Conservation (phyloP, 2,113 vertebrate species). For the Panurus biarmicus region DNA sequence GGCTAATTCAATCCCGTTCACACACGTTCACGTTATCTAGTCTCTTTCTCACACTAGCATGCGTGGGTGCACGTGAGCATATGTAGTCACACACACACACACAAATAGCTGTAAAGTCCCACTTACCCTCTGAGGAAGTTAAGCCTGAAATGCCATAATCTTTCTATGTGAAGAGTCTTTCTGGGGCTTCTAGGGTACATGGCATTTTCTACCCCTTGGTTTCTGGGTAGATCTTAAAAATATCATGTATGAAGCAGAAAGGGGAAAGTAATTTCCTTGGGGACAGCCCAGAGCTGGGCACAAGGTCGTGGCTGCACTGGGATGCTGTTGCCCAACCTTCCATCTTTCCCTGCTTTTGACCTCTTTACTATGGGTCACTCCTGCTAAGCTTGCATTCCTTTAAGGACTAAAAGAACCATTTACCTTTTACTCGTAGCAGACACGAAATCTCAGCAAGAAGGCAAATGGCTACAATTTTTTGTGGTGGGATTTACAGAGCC, state of each 20-base stretch:
- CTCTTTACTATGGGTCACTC: neutral
- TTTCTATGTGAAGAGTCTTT: neutral
- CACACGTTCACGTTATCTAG: neutral
- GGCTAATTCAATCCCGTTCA: constrained; percentile 23
- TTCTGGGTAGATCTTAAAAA: neutral
- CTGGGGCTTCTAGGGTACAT: neutral
- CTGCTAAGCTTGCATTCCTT: neutral
- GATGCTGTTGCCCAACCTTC: neutral
- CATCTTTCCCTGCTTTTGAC: neutral
- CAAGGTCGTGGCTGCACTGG: neutral
- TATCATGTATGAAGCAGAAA: neutral
- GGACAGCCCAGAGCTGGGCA: neutral
- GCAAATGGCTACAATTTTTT: neutral
- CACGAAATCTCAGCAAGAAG: neutral
- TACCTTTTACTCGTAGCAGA: neutral
- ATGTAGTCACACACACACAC: neutral
- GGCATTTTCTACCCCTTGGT: neutral
- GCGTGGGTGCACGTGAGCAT: constrained; percentile 19
- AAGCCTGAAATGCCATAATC: neutral
- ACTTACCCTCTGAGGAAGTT: neutral
- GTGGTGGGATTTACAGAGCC: neutral
- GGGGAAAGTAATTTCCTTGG: neutral
- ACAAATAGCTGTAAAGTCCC: neutral
- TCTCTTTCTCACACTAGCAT: constrained; percentile 19
- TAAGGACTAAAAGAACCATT: neutral